These are phyloP conservation scores for Pachymerium ferrugineum DNA, from an alignment of 2,888 invertebrate species.

Conservation along the genomic window DNA sequence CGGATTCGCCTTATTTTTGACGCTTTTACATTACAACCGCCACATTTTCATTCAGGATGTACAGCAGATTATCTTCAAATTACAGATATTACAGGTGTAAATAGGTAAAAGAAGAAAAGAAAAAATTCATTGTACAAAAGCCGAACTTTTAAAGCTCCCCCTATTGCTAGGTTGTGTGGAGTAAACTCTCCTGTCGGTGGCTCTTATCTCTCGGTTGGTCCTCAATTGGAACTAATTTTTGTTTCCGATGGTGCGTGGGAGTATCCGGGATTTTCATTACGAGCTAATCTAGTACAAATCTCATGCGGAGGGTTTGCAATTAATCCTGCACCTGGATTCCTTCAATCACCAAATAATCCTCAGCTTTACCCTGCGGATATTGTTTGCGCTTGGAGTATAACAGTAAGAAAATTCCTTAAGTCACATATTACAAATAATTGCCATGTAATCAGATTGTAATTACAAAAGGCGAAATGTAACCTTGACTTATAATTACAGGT, in stretches of 20 bases:
- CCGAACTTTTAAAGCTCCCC: neutral
- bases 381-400: conserved; percentile 27
- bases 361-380: neutral
- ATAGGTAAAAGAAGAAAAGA: neutral
- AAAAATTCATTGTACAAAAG: neutral
- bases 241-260: conserved; percentile 29
- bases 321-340: conserved; percentile 16
- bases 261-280: conserved; percentile 26
- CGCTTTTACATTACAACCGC: conserved; percentile 29
- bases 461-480: neutral
- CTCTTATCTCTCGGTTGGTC: conserved; percentile 24
- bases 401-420: neutral
- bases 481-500: neutral
- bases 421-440: neutral
- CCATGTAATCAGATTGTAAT: neutral
- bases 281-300: conserved; percentile 5
- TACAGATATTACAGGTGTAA: neutral
- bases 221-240: conserved; percentile 27
- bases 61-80: conserved; percentile 24
- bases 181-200: neutral
- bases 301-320: conserved; percentile 21
- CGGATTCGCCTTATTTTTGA: conserved; percentile 22
- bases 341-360: conserved; percentile 30
- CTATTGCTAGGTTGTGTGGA: conserved; percentile 27
- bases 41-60: neutral